These are phyloP conservation scores for Artemisiospiza belli DNA, from an alignment of 2,113 vertebrate species.

Conservation along the genomic window DNA sequence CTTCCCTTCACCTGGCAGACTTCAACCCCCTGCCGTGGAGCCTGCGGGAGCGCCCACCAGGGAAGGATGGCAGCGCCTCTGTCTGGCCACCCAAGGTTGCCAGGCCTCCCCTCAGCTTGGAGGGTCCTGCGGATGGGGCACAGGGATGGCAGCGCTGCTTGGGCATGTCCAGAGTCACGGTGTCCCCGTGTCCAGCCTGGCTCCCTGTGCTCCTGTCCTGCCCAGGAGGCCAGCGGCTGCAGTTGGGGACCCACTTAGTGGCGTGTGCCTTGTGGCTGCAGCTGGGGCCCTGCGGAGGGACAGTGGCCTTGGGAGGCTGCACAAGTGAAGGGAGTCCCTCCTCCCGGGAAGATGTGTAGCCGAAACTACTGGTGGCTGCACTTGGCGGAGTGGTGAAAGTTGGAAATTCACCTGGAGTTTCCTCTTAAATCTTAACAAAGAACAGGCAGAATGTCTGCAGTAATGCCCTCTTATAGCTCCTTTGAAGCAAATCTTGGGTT, in stretches of 20 bases:
- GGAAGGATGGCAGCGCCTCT: neutral
- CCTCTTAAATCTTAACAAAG: neutral
- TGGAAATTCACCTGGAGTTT: neutral
- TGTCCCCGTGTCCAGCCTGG: fast-evolving
- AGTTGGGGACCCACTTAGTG: fast-evolving
- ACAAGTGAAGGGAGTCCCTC: fast-evolving
- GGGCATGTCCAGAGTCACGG: fast-evolving
- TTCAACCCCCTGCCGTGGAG: fast-evolving
- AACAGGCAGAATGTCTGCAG: neutral
- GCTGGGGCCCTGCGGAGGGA: fast-evolving
- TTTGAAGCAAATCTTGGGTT: neutral
- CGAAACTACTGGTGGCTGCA: neutral
- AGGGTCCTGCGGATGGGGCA: fast-evolving
- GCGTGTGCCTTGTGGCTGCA: neutral
- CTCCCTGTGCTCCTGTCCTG: fast-evolving
- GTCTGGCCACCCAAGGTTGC: fast-evolving
- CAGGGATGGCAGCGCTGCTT: neutral
- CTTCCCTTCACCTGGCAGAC: neutral
- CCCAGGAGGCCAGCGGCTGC: fast-evolving
- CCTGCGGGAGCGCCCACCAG: neutral
- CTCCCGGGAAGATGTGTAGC: fast-evolving
- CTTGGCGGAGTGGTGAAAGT: neutral
- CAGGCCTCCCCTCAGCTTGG: fast-evolving
- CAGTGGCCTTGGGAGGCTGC: neutral
- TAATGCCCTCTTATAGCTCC: neutral